A percentile compares a stretch with the other conserved stretches of the same genome.
phyloP scores from a whole-genome alignment of 2,113 vertebrate species.

The Sceloporus undulatus region DNA sequence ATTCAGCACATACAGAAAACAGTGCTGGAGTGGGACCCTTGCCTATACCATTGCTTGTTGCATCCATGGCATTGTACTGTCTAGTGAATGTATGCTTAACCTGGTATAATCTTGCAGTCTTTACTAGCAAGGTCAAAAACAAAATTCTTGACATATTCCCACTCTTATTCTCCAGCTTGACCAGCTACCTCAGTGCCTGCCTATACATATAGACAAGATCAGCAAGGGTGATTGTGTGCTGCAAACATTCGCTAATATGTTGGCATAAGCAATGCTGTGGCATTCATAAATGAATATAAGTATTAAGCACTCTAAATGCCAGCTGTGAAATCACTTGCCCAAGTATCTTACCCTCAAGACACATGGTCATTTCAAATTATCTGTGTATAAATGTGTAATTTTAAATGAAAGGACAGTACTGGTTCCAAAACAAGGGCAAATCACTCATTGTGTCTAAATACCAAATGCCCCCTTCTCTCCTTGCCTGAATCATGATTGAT shows the following conservation, averaged over 20 bases:
- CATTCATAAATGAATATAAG: neutral
- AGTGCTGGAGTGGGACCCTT: too few species aligned
- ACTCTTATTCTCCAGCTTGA: too few species aligned
- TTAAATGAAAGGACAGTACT: neutral
- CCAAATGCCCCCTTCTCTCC: too few species aligned
- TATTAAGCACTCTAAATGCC: neutral
- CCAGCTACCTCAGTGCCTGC: too few species aligned
- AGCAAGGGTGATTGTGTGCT: neutral
- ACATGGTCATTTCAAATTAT: neutral
- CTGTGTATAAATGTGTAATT: neutral
- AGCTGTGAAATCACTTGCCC: neutral
- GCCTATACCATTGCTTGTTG: too few species aligned
- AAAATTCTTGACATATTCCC: too few species aligned
- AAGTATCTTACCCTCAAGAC: neutral
- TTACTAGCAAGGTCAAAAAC: too few species aligned
- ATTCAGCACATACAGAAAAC: too few species aligned
- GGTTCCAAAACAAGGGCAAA: neutral
- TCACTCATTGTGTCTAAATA: neutral
- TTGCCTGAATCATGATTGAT: neutral
- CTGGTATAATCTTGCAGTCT: too few species aligned
- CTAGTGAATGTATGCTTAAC: too few species aligned
- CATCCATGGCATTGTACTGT: too few species aligned
- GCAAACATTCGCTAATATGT: neutral
- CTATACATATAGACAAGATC: too few species aligned
- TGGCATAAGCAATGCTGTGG: neutral